These are phyloP conservation scores for Neotoma lepida DNA, from an alignment of 2,113 vertebrate species.

Conservation along the genomic window DNA sequence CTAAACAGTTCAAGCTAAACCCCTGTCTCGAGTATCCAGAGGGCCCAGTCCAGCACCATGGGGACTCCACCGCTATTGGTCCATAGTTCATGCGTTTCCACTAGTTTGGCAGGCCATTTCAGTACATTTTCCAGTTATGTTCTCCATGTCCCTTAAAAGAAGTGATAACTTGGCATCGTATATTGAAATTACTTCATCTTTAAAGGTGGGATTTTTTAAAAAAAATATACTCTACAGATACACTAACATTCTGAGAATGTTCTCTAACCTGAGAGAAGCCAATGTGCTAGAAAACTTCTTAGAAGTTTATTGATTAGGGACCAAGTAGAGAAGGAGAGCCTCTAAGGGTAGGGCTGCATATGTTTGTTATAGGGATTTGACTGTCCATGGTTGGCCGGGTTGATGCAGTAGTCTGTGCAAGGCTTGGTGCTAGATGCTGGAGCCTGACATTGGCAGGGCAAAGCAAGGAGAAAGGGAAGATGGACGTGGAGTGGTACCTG, in stretches of 20 bases:
- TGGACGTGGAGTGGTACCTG: neutral
- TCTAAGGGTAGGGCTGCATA: neutral
- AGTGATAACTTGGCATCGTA: neutral
- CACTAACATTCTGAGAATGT: neutral
- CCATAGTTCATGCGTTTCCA: too few relatives aligned
- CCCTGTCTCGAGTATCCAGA: too few relatives aligned
- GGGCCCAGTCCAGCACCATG: too few relatives aligned
- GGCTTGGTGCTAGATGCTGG: neutral
- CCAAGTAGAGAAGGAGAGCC: neutral
- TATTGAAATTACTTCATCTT: neutral
- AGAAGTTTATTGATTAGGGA: neutral
- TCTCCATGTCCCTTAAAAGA: conserved; percentile 13
- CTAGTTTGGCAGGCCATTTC: too few relatives aligned
- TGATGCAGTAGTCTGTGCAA: neutral
- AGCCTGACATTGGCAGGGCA: neutral
- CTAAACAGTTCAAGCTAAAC: too few relatives aligned
- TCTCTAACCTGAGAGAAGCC: neutral
- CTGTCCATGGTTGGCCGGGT: too few relatives aligned
- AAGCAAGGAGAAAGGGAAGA: neutral
- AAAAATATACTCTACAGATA: neutral
- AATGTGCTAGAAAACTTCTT: neutral
- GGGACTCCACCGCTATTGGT: too few relatives aligned
- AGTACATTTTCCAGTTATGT: too few relatives aligned
- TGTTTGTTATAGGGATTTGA: neutral
- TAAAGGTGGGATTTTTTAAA: neutral